Base-by-base conservation (phyloP, 2,797 vertebrate species). In the Hephaestus fuliginosus region DNA sequence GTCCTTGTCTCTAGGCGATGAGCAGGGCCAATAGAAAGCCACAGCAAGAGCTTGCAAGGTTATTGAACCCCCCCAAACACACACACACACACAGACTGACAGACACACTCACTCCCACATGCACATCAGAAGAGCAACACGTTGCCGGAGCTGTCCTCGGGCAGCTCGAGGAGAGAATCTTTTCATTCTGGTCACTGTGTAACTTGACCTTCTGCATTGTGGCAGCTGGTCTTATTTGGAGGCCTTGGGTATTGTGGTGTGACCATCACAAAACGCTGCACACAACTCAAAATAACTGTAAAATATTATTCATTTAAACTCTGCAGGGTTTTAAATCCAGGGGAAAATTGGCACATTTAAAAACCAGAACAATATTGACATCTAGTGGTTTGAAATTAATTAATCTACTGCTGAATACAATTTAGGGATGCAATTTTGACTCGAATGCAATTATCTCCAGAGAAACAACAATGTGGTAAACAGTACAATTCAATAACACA, bases 281-380 rank as follows among this genome's bases (percentile, higher is more conserved):
- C 33, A 49, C 18, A 64, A 20, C 25, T 60, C 76, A 77, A 12
- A 87, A 83, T 67, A 64, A 76, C 44, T 65, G 28, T 43, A 36
- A 74, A 78, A 76, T 39, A 30, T 68, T 58, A 44, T 81, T 76
- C 46, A 49, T 80, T 77, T 25, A 63, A 77, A 61, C 25, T 25
- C 36, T 63, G 66, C 53, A 56, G 39, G 48, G 43, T 69, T 69
- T 7, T 39, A 33, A 72, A 48, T 74, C 22, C 13, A 28, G 30
- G 28, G 28, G 14, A 82, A 48, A 75, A 11, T 10, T 2, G 51
- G 28, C 39, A 49, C 20, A 53, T 74, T 78, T 76, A 82, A 90
- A 33, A 89, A 65, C 51, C 63, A 80, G 70, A 83, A 81, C 88
- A 90, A 91, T 80, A 74, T 63, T 81, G 91, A 93, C 90, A 90